Evolutionary conservation across 2,888 invertebrate species (phyloP).

Genomic region (Oithona nana): DNA sequence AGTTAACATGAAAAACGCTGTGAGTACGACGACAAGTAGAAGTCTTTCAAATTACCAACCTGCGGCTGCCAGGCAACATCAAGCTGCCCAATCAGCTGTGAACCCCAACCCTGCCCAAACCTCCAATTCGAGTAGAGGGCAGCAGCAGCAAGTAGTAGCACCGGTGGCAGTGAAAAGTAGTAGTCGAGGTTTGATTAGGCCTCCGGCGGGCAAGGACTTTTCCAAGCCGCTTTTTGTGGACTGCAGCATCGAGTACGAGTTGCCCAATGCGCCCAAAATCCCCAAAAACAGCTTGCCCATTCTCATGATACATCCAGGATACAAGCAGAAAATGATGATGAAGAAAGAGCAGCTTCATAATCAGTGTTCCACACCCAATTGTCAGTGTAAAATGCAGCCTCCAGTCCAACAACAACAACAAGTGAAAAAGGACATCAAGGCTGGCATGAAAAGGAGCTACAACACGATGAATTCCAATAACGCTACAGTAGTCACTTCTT

Average conservation of each 20-base stretch:
- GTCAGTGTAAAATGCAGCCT: neutral
- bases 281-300: conserved; percentile 12
- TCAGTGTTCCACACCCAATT: neutral
- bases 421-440: no score
- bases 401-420: no score
- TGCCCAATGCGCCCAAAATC: conserved; percentile 15
- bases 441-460: neutral
- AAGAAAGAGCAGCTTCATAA: neutral
- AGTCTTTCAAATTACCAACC: neutral
- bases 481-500: no score
- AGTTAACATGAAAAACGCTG: no score
- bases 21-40: neutral
- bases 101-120: no score
- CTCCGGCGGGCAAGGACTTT: conserved; percentile 4
- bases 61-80: neutral
- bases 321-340: neutral
- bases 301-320: conserved; percentile 14
- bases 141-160: neutral
- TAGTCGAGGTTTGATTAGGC: no score
- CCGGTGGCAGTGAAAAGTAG: no score
- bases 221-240: conserved; percentile 14
- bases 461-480: neutral
- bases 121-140: no score
- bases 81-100: no score
- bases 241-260: conserved; percentile 13